These are phyloP conservation scores for Pyrocoelia pectoralis DNA, from an alignment of 2,888 invertebrate genomes.

Conservation along the genomic window DNA sequence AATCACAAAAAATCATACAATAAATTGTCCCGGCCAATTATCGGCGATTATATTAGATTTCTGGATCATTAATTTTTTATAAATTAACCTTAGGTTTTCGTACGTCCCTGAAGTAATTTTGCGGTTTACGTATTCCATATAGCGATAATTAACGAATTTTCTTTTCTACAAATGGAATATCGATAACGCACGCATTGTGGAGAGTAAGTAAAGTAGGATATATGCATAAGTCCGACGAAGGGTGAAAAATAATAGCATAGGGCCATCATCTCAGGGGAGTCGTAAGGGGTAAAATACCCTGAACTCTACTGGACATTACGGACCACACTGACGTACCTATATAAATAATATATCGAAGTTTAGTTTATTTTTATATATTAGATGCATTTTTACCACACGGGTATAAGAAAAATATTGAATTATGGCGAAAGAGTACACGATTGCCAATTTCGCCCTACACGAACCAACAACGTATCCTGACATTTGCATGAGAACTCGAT, in stretches of 20 bases:
- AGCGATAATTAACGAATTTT: constrained; percentile 7
- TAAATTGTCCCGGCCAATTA: constrained; percentile 42
- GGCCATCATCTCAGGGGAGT: constrained; percentile 56
- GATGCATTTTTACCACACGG: neutral
- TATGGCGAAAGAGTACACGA: neutral
- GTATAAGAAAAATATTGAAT: neutral
- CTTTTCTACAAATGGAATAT: neutral
- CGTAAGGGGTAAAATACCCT: constrained; percentile 51
- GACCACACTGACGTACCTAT: constrained; percentile 37
- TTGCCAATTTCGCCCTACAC: neutral
- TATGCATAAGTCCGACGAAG: constrained; percentile 60
- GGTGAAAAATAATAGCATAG: constrained; percentile 61
- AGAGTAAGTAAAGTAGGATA: constrained; percentile 51
- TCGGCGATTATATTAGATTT: constrained; percentile 42
- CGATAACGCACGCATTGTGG: neutral
- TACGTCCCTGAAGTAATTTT: neutral
- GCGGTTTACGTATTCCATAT: constrained; percentile 7
- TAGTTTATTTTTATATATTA: neutral
- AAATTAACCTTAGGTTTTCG: constrained; percentile 16
- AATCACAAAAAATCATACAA: constrained; percentile 43
- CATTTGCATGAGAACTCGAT: constrained; percentile 53
- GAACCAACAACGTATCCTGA: constrained; percentile 34
- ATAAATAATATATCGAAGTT: constrained; percentile 36
- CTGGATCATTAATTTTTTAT: constrained; percentile 44
- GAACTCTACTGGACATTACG: constrained; percentile 38